Evolutionary conservation across 2,888 invertebrate genomes (phyloP), one percentile per base, ranked within the genome.

Genomic region (Plutella xylostella): DNA sequence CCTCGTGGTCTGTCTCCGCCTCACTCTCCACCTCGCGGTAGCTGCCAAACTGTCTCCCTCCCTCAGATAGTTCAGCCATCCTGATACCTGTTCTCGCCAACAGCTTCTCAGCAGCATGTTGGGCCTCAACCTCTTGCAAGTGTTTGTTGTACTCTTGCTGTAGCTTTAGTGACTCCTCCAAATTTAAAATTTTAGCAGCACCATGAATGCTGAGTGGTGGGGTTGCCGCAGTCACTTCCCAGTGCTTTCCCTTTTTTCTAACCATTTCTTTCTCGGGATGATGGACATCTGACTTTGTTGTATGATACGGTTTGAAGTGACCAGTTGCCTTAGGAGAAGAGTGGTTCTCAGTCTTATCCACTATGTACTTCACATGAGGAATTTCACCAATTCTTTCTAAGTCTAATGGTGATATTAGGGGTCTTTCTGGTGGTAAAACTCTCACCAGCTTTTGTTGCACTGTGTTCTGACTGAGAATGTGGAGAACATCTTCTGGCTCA

Each of bases 191-290:
- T 66, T 87, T 86, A 2, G 73, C 77, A 28, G 87, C 75, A 43
- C 85, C 85, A 55, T 87, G 84, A 33, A 87, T 57, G 33, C 77
- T 85, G 1, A 80, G 77, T 1, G 89, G 89, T 31, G 88, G 88
- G 6, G 89, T 88, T 5, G 88, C 89, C 12, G 88, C 86, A 1
- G 88, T 88, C 4, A 87, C 75, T 65, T 88, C 89, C 87, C 88
- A 88, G 54, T 86, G 55, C 59, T 83, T 84, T 51, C 78, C 68
- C 53, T 78, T 85, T 46, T 82, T 84, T 22, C 85, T 68, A 1
- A 58, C 47, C 42, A 77, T 74, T 56, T 87, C 88, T 55, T 86
- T 87, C 43, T 66, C 66, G 17, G 87, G 87, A 55, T 85, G 75
- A 48, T 87, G 87, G 2, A 85, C 83, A 63, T 86, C 74, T 1